Evolutionary conservation across 1,140 invertebrate species (phyloP).

Genomic region (Musca domestica): DNA sequence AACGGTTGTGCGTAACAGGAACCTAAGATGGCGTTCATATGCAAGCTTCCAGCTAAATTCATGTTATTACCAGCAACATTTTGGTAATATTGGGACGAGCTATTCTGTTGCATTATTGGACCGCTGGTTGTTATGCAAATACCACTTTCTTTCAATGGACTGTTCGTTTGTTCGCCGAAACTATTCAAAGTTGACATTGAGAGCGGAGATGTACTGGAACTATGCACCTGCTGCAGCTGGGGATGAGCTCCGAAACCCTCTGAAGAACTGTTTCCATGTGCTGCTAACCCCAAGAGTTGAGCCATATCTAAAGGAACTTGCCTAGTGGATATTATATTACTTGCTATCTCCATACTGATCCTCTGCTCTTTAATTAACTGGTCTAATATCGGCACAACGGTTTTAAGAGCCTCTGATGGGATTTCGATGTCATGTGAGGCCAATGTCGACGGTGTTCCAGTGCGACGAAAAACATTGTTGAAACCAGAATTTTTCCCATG

Average conservation of each 20-base stretch:
- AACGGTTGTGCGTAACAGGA: constrained; percentile 24
- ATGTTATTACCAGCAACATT: too few relatives aligned
- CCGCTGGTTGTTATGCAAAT: constrained; percentile 1
- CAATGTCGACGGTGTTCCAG: neutral
- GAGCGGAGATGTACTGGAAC: constrained; percentile 43
- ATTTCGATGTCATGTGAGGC: constrained; percentile 46
- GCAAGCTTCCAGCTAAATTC: neutral
- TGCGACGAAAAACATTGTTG: constrained; percentile 36
- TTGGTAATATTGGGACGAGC: too few relatives aligned
- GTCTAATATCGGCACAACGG: constrained; percentile 50
- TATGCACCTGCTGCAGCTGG: constrained; percentile 37
- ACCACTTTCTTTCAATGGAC: neutral
- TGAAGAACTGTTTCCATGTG: constrained; percentile 39
- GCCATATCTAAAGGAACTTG: constrained; percentile 55
- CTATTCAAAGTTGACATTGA: constrained; percentile 35
- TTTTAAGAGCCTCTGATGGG: constrained; percentile 48
- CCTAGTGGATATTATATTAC: constrained; percentile 51
- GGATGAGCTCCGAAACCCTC: constrained; percentile 41
- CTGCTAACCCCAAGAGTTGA: constrained; percentile 47
- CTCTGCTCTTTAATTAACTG: constrained; percentile 53
- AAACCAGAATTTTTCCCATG: constrained; percentile 53
- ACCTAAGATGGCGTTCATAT: constrained; percentile 44
- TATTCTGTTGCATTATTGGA: constrained; percentile 23
- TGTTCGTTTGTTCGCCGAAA: neutral
- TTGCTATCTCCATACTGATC: constrained; percentile 51